Evolutionary conservation across 2,797 vertebrate genomes (phyloP).

Genomic region (Decapterus maruadsi): DNA sequence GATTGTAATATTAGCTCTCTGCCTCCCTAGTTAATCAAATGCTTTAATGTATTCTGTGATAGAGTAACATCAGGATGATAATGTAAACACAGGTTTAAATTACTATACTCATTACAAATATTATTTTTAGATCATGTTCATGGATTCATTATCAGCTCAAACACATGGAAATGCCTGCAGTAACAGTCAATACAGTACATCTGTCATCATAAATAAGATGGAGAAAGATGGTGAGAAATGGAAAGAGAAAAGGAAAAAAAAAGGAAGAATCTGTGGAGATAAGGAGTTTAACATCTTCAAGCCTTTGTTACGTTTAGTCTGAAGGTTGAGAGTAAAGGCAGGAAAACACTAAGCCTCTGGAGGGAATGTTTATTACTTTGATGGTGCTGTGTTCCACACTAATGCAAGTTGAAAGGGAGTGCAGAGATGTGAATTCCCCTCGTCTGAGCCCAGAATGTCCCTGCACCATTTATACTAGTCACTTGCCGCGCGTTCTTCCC

Average conservation of each 20-base stretch:
- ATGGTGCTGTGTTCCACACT: constrained; percentile 61
- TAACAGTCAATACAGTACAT: constrained; percentile 17
- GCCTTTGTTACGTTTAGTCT: constrained; percentile 51
- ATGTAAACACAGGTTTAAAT: neutral
- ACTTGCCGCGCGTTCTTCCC: constrained; percentile 48
- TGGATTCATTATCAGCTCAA: neutral
- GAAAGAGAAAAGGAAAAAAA: neutral
- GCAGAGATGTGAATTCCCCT: constrained; percentile 59
- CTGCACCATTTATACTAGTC: constrained; percentile 64
- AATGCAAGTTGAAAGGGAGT: constrained; percentile 67
- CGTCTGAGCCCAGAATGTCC: constrained; percentile 66
- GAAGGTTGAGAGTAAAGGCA: constrained; percentile 65
- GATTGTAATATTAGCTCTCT: constrained; percentile 14
- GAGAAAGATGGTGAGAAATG: neutral
- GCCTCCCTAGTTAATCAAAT: neutral
- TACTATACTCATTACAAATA: neutral
- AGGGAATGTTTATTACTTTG: constrained; percentile 72
- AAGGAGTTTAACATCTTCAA: constrained; percentile 48
- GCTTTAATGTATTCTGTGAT: neutral
- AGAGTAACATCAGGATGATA: neutral
- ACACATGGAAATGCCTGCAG: neutral
- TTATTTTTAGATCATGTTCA: constrained; percentile 9
- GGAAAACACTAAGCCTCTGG: constrained; percentile 61
- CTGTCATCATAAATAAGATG: constrained; percentile 18
- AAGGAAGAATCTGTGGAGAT: constrained; percentile 31